Percentiles rank a stretch among this genome's conserved stretches.
Conservation (phyloP, 2,888 invertebrate species). For the Hyposoter didymator region DNA sequence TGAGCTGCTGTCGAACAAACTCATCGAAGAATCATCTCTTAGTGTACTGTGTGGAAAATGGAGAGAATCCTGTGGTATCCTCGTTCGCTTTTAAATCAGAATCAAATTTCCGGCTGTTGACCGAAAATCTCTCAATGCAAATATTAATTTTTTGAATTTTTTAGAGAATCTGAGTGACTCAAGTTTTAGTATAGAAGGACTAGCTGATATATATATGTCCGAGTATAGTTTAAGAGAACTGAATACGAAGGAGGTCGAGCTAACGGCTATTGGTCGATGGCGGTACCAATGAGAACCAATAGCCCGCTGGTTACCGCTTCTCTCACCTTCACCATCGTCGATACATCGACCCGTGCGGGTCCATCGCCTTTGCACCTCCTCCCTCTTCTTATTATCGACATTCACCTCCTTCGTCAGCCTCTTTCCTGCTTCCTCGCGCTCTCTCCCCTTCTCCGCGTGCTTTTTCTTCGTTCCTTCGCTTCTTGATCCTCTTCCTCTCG, state of each 20-base stretch:
- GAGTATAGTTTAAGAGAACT: conserved; percentile 50
- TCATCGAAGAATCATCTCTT: neutral
- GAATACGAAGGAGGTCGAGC: conserved; percentile 76
- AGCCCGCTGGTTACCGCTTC: conserved; percentile 76
- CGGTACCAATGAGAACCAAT: conserved; percentile 78
- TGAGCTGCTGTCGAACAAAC: neutral
- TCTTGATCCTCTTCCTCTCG: conserved; percentile 62
- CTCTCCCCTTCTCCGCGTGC: conserved; percentile 48
- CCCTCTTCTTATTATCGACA: conserved; percentile 67
- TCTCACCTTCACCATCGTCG: conserved; percentile 74
- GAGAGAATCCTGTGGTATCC: too few species aligned
- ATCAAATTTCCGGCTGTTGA: too few species aligned
- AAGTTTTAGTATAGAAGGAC: neutral
- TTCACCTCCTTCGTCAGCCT: conserved; percentile 64
- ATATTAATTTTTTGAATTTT: neutral
- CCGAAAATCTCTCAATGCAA: neutral
- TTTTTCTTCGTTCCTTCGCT: conserved; percentile 58
- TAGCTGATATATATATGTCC: conserved; percentile 1
- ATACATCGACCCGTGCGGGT: conserved; percentile 68
- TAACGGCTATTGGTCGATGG: conserved; percentile 77
- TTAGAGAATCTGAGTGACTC: neutral
- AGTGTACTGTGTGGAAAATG: too few species aligned
- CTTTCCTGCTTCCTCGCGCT: conserved; percentile 56
- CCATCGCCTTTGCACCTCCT: conserved; percentile 67
- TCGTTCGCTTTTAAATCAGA: too few species aligned